A percentile compares a stretch with the other conserved stretches of the same genome.
Conservation (phyloP, 30 jellyfish, hydroid and myxozoan genomes). For the Nemopilema nomurai region DNA sequence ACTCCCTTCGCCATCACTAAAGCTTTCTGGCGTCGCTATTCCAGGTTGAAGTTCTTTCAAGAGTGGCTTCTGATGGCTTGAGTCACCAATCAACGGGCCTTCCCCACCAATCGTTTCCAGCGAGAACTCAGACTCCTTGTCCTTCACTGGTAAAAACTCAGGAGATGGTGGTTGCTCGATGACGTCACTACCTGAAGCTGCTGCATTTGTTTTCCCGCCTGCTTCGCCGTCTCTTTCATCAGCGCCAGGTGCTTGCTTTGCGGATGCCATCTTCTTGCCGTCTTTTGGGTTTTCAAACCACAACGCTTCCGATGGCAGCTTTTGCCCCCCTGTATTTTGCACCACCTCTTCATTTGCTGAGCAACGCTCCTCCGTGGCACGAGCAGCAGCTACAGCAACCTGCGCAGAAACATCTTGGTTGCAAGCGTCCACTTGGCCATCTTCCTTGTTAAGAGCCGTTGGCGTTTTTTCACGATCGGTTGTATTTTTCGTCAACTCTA, state of each 20-base stretch:
- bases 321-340: neutral
- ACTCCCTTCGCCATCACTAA: neutral
- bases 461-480: neutral
- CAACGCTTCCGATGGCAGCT: conserved; percentile 42
- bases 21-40: neutral
- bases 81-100: neutral
- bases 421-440: neutral
- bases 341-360: neutral
- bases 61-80: neutral
- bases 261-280: neutral
- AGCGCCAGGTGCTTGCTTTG: neutral
- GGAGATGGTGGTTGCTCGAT: conserved; percentile 61
- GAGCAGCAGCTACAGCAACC: conserved; percentile 59
- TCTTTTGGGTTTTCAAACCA: conserved; percentile 23
- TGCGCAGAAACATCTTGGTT: conserved; percentile 33
- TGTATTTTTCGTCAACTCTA: neutral
- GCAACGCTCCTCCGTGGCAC: conserved; percentile 1
- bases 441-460: neutral
- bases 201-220: neutral
- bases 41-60: neutral
- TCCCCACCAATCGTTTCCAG: neutral
- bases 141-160: conserved; percentile 55
- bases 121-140: conserved; percentile 3
- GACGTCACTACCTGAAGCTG: neutral
- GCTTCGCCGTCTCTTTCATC: neutral